These are phyloP conservation scores for Trisateles emortualis DNA, from an alignment of 2,888 invertebrate species.

Conservation along the genomic window DNA sequence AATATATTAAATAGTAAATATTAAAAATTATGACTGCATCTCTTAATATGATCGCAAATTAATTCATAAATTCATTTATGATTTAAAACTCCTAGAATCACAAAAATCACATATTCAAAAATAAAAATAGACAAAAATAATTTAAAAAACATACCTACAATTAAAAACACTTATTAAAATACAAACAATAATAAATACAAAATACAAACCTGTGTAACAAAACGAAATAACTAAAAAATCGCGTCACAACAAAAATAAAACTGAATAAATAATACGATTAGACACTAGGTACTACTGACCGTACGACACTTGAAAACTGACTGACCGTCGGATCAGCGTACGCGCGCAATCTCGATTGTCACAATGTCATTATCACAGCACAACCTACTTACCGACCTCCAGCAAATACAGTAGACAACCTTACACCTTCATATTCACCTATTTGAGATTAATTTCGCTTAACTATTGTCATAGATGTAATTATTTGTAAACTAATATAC, in stretches of 20 bases:
- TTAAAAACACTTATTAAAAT: neutral
- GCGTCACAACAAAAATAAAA: neutral
- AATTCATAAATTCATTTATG: no score
- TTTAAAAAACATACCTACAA: no score
- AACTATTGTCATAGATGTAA: no score
- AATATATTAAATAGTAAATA: no score
- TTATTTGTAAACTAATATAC: no score
- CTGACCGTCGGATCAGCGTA: constrained; percentile 29
- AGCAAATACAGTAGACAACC: constrained; percentile 12
- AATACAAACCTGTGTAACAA: neutral
- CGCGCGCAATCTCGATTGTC: constrained; percentile 39
- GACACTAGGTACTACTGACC: constrained; percentile 23
- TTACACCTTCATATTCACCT: constrained; percentile 1
- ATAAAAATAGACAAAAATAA: no score
- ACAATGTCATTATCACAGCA: constrained; percentile 46
- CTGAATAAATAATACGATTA: neutral
- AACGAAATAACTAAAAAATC: neutral
- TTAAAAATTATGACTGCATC: no score
- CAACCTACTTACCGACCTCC: constrained; percentile 46
- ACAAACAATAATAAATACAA: neutral
- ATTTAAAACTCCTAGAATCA: no score
- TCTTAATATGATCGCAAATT: no score
- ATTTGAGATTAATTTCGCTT: neutral
- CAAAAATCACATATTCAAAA: no score
- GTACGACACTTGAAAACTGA: constrained; percentile 38